A percentile compares a stretch with the other conserved stretches of the same genome.
These are phyloP conservation scores for Hyphantria cunea DNA, from an alignment of 1,140 invertebrate genomes.

Conservation along the genomic window DNA sequence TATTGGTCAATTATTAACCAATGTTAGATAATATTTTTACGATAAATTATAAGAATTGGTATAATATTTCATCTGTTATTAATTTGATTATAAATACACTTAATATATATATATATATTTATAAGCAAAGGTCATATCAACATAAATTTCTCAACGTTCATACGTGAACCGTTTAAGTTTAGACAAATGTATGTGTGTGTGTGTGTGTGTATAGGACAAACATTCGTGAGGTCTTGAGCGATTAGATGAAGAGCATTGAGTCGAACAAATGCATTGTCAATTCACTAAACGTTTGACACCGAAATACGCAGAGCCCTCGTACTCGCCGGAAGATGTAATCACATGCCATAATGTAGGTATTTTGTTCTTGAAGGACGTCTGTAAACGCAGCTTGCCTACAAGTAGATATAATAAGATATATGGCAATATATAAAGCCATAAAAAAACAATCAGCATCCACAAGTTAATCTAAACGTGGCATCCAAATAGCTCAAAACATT, in stretches of 20 bases:
- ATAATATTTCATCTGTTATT: too few relatives aligned
- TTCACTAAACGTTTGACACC: constrained; percentile 41
- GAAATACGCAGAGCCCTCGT: constrained; percentile 25
- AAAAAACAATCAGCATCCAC: constrained; percentile 21
- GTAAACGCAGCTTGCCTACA: constrained; percentile 57
- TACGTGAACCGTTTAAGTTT: too few relatives aligned
- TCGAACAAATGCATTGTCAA: constrained; percentile 32
- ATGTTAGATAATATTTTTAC: too few relatives aligned
- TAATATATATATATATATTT: too few relatives aligned
- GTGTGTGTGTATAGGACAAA: too few relatives aligned
- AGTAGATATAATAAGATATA: constrained; percentile 47
- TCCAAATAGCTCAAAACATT: constrained; percentile 17
- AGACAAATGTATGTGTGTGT: too few relatives aligned
- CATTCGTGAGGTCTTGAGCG: not conserved
- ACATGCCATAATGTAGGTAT: constrained; percentile 38
- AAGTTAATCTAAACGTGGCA: constrained; percentile 13
- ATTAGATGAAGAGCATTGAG: constrained; percentile 26
- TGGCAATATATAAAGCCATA: constrained; percentile 25
- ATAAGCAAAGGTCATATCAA: too few relatives aligned
- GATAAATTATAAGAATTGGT: too few relatives aligned
- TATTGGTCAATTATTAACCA: too few relatives aligned
- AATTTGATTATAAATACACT: too few relatives aligned
- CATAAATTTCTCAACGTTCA: too few relatives aligned
- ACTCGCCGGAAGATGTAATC: constrained; percentile 55
- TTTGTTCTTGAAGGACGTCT: constrained; percentile 57